phyloP scores from a whole-genome alignment of 2,113 vertebrate species.

The Neodon shergylaensis region DNA sequence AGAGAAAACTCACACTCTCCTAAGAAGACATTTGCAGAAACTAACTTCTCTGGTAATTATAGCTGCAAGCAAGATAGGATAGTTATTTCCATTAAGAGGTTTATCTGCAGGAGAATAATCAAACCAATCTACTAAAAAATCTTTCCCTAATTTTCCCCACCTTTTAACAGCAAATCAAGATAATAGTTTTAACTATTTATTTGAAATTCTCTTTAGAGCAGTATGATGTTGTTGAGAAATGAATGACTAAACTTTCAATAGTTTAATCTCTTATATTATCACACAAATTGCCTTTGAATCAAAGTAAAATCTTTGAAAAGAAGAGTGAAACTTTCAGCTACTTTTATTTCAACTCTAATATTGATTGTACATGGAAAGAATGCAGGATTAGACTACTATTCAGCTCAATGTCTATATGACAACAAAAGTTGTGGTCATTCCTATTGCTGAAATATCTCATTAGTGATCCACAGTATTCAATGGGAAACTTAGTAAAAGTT shows the following conservation, averaged over 20 bases:
- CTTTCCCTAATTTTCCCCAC: neutral
- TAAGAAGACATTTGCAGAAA: slow-evolving; percentile 11
- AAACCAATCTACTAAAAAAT: slow-evolving; percentile 36
- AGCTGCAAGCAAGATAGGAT: neutral
- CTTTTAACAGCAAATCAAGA: slow-evolving; percentile 19
- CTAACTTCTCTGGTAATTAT: neutral
- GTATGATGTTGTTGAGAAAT: neutral
- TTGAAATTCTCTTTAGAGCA: neutral
- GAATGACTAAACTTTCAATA: neutral
- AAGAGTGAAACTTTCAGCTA: slow-evolving; percentile 23
- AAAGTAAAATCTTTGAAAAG: slow-evolving; percentile 26
- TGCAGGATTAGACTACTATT: neutral
- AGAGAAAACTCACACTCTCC: neutral
- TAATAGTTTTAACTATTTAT: slow-evolving; percentile 14
- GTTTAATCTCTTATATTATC: neutral
- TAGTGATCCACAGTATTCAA: neutral
- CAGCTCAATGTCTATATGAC: neutral
- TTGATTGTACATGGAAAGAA: neutral
- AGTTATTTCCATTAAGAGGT: slow-evolving; percentile 38
- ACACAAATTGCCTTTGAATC: neutral
- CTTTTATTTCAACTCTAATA: neutral
- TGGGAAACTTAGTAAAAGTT: neutral
- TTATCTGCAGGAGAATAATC: slow-evolving; percentile 49
- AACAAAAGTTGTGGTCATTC: neutral
- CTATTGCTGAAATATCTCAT: neutral